phyloP scores from a whole-genome alignment of 2,113 vertebrate genomes.

The Peromyscus leucopus region DNA sequence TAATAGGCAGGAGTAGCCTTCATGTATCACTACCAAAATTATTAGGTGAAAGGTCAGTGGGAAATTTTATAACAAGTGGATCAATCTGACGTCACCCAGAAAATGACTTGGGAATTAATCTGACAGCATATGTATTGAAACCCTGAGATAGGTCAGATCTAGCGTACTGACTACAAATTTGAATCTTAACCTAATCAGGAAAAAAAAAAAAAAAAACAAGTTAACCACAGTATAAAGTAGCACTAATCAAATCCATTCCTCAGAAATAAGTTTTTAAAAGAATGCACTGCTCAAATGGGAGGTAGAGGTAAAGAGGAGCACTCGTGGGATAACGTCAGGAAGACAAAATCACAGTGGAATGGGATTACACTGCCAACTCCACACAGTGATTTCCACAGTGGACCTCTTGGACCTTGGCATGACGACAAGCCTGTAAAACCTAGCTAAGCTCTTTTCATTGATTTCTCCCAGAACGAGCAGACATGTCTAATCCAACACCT shows the following conservation, averaged over 20 bases:
- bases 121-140: neutral
- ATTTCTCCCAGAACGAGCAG: conserved; percentile 66
- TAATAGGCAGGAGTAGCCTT: neutral
- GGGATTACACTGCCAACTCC: neutral
- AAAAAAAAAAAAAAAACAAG: neutral
- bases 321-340: conserved; percentile 14
- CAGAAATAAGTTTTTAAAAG: neutral
- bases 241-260: neutral
- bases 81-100: neutral
- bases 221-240: neutral
- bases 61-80: conserved; percentile 33
- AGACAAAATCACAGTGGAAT: neutral
- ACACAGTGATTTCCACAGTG: neutral
- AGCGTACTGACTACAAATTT: neutral
- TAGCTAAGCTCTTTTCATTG: conserved; percentile 67
- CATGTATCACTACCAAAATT: neutral
- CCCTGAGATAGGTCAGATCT: neutral
- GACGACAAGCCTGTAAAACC: conserved; percentile 28
- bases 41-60: conserved; percentile 11
- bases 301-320: neutral
- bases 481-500: conserved; percentile 81
- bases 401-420: neutral
- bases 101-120: neutral
- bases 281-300: neutral
- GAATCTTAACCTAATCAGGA: neutral